Evolutionary conservation across 2,888 invertebrate genomes (phyloP).

Genomic region (Ophion slaviceki): DNA sequence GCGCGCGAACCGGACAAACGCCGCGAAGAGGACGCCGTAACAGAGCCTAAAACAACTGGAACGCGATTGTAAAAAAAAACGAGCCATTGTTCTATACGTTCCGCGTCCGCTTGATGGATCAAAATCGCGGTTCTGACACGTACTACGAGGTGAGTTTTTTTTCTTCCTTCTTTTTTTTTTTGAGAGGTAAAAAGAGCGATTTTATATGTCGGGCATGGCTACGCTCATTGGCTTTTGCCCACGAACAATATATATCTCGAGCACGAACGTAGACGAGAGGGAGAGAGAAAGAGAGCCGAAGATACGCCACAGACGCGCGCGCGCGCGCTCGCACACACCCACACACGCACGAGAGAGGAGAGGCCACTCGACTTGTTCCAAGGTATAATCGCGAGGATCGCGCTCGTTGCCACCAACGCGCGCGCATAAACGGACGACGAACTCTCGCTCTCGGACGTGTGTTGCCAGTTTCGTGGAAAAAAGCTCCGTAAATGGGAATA

Average conservation of each 20-base stretch:
- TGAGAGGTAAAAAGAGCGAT: background rate
- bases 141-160: conserved; percentile 48
- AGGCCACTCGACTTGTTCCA: conserved; percentile 45
- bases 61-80: conserved; percentile 1
- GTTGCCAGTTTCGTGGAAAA: conserved; percentile 16
- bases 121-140: conserved; percentile 41
- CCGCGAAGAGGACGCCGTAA: background rate
- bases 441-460: conserved; percentile 27
- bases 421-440: conserved; percentile 55
- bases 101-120: conserved; percentile 32
- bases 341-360: conserved; percentile 4
- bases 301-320: conserved; percentile 6
- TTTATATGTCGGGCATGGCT: background rate
- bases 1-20: conserved; percentile 28
- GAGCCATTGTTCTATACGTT: conserved; percentile 27
- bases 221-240: conserved; percentile 3
- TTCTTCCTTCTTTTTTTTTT: background rate
- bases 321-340: background rate
- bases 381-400: conserved; percentile 59
- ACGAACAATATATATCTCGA: conserved; percentile 12
- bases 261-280: background rate
- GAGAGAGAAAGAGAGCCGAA: conserved; percentile 8
- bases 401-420: conserved; percentile 24
- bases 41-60: background rate
- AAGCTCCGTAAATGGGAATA: background rate